These are phyloP conservation scores for Castor canadensis DNA, from an alignment of 2,113 vertebrate genomes.

Conservation along the genomic window DNA sequence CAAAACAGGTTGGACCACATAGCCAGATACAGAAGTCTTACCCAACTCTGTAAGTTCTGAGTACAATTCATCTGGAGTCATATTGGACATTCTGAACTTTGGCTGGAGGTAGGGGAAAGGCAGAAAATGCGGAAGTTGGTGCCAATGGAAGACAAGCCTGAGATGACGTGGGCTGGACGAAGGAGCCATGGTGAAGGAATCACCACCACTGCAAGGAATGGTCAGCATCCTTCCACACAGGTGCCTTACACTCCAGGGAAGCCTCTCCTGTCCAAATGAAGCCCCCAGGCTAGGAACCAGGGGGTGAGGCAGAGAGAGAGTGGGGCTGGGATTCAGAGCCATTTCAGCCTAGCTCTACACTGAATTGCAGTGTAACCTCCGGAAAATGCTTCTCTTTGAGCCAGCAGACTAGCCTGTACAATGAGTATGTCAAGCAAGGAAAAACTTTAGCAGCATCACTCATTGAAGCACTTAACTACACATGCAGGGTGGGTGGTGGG, in stretches of 20 bases:
- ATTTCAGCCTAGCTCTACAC: neutral
- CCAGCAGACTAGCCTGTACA: neutral
- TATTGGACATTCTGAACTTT: neutral
- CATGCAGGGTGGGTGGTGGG: too few species aligned
- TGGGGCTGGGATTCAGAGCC: neutral
- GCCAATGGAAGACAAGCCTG: neutral
- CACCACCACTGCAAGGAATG: neutral
- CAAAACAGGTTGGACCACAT: neutral
- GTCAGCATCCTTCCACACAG: fast-evolving
- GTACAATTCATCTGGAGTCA: neutral
- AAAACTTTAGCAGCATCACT: neutral
- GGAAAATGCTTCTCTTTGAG: neutral
- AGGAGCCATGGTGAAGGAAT: neutral
- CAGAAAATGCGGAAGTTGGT: fast-evolving
- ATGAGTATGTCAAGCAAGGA: neutral
- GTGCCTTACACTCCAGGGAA: neutral
- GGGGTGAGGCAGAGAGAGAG: neutral
- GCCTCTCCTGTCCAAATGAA: neutral
- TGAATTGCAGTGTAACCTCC: neutral
- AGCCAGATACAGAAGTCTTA: fast-evolving
- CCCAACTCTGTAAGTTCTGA: fast-evolving
- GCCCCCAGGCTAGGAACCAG: neutral
- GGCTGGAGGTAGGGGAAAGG: neutral
- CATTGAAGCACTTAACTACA: neutral
- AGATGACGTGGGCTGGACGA: neutral